Evolutionary conservation across 2,888 invertebrate genomes (phyloP), one percentile per base, ranked within the genome.

Genomic region (Trachelus stipa): DNA sequence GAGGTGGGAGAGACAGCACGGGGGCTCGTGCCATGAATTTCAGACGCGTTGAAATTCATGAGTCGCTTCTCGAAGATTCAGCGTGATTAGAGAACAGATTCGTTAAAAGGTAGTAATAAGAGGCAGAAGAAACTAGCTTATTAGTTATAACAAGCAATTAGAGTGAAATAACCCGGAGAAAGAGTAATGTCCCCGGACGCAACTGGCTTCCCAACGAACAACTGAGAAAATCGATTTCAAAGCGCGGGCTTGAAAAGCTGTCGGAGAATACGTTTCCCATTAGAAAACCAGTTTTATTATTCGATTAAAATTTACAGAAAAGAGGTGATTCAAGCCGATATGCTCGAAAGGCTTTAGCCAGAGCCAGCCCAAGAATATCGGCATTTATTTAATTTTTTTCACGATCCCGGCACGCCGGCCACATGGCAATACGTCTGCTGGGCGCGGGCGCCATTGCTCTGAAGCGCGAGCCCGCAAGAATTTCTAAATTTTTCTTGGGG

Each of bases 361-460:
- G 23, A 9, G 23, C 9, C 15, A 56, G 9, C 23, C 56, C 9
- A 56, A 56, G 4, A 23, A 56, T 9, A 23, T 56, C 56, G 56
- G 56, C 0, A 56, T 56, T 23, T 56, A 23, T 56, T 56, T 2
- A 23, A 71, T 31, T 71, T 71, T 69, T 71, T 71, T 83, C 76
- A 79, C 80, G 82, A 80, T 81, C 82, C 84, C 81, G 83, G 82
- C 83, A 80, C 82, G 84, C 88, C 87, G 88, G 90, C 89, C 89
- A 89, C 88, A 88, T 89, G 88, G 90, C 83, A 85, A 80, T 76
- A 77, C 78, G 82, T 81, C 76, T 78, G 79, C 56, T 78, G 78
- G 73, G 75, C 76, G 34, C 75, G 74, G 34, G 34, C 40, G 31
- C 73, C 77, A 34, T 40, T 69, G 73, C 40, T 31, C 75, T 74